phyloP scores from a whole-genome alignment of 1,140 invertebrate genomes.

The Anthonomus grandis region DNA sequence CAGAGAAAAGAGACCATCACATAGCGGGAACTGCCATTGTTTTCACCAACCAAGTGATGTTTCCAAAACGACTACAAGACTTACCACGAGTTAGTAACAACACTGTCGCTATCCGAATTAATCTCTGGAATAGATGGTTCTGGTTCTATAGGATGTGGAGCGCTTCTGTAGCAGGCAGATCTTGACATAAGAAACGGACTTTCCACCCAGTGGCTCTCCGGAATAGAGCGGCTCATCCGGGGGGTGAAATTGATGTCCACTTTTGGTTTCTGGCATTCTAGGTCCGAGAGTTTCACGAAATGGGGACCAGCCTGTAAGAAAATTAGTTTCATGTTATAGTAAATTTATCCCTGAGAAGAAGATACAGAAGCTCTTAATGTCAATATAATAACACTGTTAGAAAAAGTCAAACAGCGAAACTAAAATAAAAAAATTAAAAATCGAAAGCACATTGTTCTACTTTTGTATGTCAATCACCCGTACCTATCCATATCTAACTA shows the following conservation, averaged over 20 bases:
- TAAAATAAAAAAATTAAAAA: no score
- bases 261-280: slow-evolving; percentile 42
- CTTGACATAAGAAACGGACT: slow-evolving; percentile 59
- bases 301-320: slow-evolving; percentile 31
- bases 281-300: slow-evolving; percentile 45
- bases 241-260: slow-evolving; percentile 40
- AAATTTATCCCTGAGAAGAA: no score
- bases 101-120: slow-evolving; percentile 25
- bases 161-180: slow-evolving; percentile 51
- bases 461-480: no score
- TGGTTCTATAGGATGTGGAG: slow-evolving; percentile 43
- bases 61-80: no score
- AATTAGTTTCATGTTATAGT: not conserved
- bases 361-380: not conserved
- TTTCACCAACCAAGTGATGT: no score
- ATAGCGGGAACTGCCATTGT: no score
- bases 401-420: no score
- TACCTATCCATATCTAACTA: no score
- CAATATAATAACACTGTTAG: not conserved
- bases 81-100: slow-evolving; percentile 25
- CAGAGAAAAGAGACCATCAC: no score
- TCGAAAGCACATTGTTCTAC: no score
- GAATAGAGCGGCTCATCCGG: slow-evolving; percentile 49
- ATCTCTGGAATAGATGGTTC: slow-evolving; percentile 31
- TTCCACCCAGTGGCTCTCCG: slow-evolving; percentile 63